Conservation (phyloP, 2,888 invertebrate species). For the Aleiodes alternator region DNA sequence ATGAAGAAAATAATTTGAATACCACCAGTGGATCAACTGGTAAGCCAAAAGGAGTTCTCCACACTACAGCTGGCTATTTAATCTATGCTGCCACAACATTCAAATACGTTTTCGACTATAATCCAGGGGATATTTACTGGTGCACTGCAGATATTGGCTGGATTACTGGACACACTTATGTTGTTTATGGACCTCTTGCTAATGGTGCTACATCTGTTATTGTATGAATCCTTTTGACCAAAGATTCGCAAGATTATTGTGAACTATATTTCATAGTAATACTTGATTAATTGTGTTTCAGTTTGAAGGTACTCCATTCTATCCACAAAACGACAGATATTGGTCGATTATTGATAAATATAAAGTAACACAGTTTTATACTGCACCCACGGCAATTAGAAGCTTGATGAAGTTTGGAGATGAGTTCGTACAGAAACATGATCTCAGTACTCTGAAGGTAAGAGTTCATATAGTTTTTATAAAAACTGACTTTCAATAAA, state of each 20-base stretch:
- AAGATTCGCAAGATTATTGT: not conserved
- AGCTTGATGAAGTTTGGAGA: constrained; percentile 97
- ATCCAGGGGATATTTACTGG: constrained; percentile 90
- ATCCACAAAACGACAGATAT: constrained; percentile 94
- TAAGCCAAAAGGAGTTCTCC: constrained; percentile 98
- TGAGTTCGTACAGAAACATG: constrained; percentile 83
- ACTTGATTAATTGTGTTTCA: constrained; percentile 72
- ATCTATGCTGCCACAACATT: constrained; percentile 95
- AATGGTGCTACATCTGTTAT: constrained; percentile 96
- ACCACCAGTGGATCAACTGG: constrained; percentile 90
- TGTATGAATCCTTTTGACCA: constrained; percentile 78
- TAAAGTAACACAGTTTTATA: constrained; percentile 97
- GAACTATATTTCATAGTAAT: not conserved
- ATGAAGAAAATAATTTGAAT: not conserved
- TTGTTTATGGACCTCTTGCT: constrained; percentile 95
- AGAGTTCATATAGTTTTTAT: not conserved
- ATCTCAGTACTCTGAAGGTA: constrained; percentile 75
- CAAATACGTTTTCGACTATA: constrained; percentile 96
- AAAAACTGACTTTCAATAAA: no score
- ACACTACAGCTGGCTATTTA: constrained; percentile 96
- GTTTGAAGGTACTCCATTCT: constrained; percentile 98
- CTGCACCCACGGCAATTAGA: constrained; percentile 98
- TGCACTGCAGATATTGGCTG: constrained; percentile 98
- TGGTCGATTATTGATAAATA: constrained; percentile 97
- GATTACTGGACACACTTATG: constrained; percentile 96